A percentile compares a stretch with the other conserved stretches of the same genome.
Evolutionary conservation across 2,888 invertebrate species (phyloP).

Genomic region (Drosophila mercatorum): DNA sequence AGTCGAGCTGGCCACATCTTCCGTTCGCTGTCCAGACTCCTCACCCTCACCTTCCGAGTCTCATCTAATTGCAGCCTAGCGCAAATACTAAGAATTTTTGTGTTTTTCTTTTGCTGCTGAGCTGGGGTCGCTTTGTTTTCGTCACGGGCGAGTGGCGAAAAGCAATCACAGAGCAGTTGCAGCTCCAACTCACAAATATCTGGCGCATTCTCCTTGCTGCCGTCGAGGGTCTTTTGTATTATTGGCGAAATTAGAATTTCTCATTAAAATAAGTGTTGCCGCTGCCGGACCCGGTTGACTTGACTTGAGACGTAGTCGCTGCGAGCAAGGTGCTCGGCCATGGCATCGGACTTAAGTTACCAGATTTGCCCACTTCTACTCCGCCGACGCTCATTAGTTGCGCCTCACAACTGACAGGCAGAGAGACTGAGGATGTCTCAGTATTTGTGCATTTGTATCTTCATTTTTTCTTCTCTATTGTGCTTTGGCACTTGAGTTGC

Average conservation of each 20-base stretch:
- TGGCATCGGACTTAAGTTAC: constrained; percentile 71
- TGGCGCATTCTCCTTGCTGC: constrained; percentile 48
- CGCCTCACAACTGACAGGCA: constrained; percentile 55
- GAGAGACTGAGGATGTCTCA: background rate
- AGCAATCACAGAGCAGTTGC: constrained; percentile 67
- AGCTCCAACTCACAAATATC: constrained; percentile 42
- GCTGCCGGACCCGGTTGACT: constrained; percentile 72
- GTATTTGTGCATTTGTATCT: constrained; percentile 40
- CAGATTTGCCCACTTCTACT: constrained; percentile 15
- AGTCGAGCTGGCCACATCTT: background rate
- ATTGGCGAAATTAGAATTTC: constrained; percentile 81
- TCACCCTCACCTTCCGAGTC: background rate
- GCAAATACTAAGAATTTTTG: constrained; percentile 64
- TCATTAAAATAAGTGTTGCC: constrained; percentile 79
- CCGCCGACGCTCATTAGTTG: constrained; percentile 73
- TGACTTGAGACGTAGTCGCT: constrained; percentile 70
- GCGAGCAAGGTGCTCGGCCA: constrained; percentile 76
- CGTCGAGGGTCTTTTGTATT: constrained; percentile 61
- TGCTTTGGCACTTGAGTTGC: constrained; percentile 48
- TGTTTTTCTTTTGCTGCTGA: constrained; percentile 39
- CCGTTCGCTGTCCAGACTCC: no score
- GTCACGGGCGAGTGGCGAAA: constrained; percentile 76
- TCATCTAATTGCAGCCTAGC: constrained; percentile 58
- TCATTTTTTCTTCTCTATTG: constrained; percentile 40
- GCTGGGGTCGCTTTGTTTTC: constrained; percentile 64